phyloP scores from a whole-genome alignment of 1,140 invertebrate genomes.

The Formica selysi region DNA sequence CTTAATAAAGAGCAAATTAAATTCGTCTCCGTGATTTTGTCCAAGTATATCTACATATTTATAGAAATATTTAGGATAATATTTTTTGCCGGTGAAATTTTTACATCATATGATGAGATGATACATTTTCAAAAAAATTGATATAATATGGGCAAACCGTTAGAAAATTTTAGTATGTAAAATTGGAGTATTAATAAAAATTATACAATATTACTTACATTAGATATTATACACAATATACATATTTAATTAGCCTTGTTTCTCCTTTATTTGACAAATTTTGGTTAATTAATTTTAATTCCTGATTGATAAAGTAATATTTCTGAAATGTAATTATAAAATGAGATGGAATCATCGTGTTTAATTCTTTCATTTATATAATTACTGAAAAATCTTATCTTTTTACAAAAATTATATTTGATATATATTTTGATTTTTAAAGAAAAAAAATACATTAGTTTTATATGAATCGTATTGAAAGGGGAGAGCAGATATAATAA shows the following conservation, averaged over 20 bases:
- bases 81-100: neutral
- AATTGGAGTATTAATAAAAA: neutral
- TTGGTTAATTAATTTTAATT: neutral
- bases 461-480: neutral
- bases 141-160: neutral
- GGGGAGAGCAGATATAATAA: neutral
- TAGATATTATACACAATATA: neutral
- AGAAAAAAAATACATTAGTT: neutral
- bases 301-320: neutral
- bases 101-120: neutral
- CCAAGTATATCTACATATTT: slow-evolving; percentile 26
- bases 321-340: neutral
- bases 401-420: neutral
- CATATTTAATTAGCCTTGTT: neutral
- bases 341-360: neutral
- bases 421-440: neutral
- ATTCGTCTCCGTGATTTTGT: slow-evolving; percentile 7
- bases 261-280: neutral
- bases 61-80: slow-evolving; percentile 9
- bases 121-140: slow-evolving; percentile 3
- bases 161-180: neutral
- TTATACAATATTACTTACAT: neutral
- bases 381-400: neutral
- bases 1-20: slow-evolving; percentile 8
- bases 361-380: neutral